Percentiles rank a stretch among this genome's conserved stretches.
Evolutionary conservation across 1,140 invertebrate genomes (phyloP).

Genomic region (Protaetia brevitarsis): DNA sequence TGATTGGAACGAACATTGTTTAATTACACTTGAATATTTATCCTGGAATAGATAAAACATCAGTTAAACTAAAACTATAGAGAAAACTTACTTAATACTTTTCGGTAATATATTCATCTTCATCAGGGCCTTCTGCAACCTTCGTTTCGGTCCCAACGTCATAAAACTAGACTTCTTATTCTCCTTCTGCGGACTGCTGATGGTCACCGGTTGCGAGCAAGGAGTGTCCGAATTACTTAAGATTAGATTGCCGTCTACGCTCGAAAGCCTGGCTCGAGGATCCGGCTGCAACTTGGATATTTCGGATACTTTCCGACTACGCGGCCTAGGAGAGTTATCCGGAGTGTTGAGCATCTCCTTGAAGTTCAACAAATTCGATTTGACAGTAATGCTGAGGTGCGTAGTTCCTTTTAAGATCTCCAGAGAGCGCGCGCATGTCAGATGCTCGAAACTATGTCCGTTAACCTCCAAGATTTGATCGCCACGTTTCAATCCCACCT

Average conservation of each 20-base stretch:
- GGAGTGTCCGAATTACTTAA: slow-evolving; percentile 39
- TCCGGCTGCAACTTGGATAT: slow-evolving; percentile 62
- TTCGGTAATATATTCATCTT: slow-evolving; percentile 91
- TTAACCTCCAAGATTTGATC: slow-evolving; percentile 98
- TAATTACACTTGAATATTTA: no score
- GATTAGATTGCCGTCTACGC: slow-evolving; percentile 56
- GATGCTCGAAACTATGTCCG: slow-evolving; percentile 91
- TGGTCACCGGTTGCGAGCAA: slow-evolving; percentile 46
- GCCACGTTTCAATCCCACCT: slow-evolving; percentile 93
- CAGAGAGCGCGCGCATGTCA: slow-evolving; percentile 83
- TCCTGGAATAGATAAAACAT: background rate
- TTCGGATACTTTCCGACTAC: slow-evolving; percentile 58
- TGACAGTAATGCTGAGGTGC: slow-evolving; percentile 93
- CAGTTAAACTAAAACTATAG: background rate
- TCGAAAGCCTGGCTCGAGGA: slow-evolving; percentile 61
- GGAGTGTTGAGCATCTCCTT: slow-evolving; percentile 84
- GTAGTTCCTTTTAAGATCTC: slow-evolving; percentile 92
- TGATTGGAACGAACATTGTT: no score
- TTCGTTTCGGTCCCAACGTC: slow-evolving; percentile 79
- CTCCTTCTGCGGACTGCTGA: slow-evolving; percentile 47
- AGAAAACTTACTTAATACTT: slow-evolving; percentile 64
- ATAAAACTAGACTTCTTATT: slow-evolving; percentile 69
- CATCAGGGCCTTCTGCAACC: slow-evolving; percentile 83
- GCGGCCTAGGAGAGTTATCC: slow-evolving; percentile 74
- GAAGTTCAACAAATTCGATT: slow-evolving; percentile 87